Base-by-base conservation (phyloP, 2,113 vertebrate genomes). In the Malurus elegans region DNA sequence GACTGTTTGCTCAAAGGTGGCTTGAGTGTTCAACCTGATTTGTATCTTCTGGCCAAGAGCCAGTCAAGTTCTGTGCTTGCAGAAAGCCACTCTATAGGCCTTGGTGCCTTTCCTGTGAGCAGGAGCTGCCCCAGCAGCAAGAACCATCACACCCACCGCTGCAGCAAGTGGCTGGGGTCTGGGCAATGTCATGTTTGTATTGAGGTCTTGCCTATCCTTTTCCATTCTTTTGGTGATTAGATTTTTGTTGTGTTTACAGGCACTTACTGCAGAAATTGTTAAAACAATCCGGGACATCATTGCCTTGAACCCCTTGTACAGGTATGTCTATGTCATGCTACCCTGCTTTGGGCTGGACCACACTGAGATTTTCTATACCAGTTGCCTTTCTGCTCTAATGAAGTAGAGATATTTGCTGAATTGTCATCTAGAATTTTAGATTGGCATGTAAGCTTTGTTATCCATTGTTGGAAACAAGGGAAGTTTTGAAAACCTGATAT, bases 221-320 rank as follows among this genome's bases (percentile, higher is more conserved):
- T 53, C 57, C 50, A 34, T 75, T 12, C 21, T 65, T 73, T 57
- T 65, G 40, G 14, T 93, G 40, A 51, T 86, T 10, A 44, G 5
- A 21, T 80, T 36, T 72, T 57, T 32, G 18, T 57, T 91, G 17
- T 45, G 31, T 61, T 65, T 25, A 6, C 82, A 99, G 99, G 99
- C 99, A 4, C 98, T 99, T 71, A 99, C 99, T 1, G 99, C 99
- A 9, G 99, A 99, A 98, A 99, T 99, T 5, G 99, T 99, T 89
- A 99, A 99, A 97, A 99, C 99, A 51, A 99, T 99, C 94, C 98
- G 99, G 60, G 99, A 99, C 97, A 99, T 99, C 96, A 99, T 99
- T 32, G 98, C 99, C 32, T 95, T 99, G 92, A 99, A 99, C 94
- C 99, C 99, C 0, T 98, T 99, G 13, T 99, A 99, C 97, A 98